Conservation (phyloP, 1,140 invertebrate genomes). For the Procambarus virginalis region DNA sequence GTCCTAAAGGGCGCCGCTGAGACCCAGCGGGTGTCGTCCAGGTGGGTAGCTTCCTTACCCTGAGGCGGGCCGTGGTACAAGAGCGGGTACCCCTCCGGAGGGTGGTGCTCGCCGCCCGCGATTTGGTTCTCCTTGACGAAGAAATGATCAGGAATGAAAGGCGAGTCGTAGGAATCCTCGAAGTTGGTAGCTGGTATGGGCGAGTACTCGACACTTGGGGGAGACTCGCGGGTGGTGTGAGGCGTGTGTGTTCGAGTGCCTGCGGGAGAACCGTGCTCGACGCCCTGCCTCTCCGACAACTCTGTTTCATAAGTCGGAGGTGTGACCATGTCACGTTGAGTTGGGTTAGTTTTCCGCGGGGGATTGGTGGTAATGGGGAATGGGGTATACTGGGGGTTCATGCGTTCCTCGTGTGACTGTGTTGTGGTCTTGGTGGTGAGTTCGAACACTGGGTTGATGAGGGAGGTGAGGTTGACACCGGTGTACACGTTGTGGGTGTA, state of each 20-base stretch:
- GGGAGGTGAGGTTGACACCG: conserved; percentile 35
- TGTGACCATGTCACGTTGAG: neutral
- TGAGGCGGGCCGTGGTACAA: neutral
- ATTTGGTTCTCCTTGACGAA: conserved; percentile 45
- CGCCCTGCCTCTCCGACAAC: neutral
- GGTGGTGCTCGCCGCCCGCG: neutral
- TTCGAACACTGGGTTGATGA: conserved; percentile 65
- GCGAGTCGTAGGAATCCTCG: conserved; percentile 55
- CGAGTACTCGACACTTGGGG: conserved; percentile 61
- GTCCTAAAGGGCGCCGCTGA: conserved; percentile 37
- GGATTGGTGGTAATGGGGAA: conserved; percentile 69
- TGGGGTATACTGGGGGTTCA: conserved; percentile 66
- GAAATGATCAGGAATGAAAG: conserved; percentile 38
- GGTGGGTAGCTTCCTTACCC: neutral
- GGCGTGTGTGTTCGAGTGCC: neutral
- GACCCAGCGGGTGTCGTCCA: neutral
- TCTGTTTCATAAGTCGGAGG: neutral
- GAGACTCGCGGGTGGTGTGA: neutral
- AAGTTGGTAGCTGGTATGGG: conserved; percentile 63
- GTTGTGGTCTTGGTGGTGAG: conserved; percentile 46
- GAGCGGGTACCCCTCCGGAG: neutral
- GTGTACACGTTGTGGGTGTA: conserved; percentile 54
- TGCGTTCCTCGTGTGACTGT: conserved; percentile 37
- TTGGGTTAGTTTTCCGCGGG: conserved; percentile 21
- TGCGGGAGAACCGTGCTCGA: neutral